Base-by-base conservation (phyloP, 2,888 invertebrate species). In the Acanthosepion lycidas region DNA sequence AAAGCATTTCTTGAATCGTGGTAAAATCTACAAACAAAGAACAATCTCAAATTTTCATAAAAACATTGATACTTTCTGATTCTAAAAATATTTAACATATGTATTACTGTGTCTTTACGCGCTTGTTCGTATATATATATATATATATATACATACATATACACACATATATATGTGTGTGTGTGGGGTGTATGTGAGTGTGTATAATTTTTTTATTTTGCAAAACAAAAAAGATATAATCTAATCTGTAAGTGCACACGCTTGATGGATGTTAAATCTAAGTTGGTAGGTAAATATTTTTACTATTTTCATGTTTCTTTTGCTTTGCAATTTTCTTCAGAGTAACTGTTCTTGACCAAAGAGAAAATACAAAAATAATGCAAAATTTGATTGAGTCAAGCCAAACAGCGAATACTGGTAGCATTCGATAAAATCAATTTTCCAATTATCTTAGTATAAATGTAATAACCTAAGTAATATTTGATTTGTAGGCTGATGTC, bases 361-460 rank as follows among this genome's bases (percentile, higher is more conserved):
- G 28, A 78, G n/a, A 78, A n/a, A 78, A 4, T 1, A 78, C 26
- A 28, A 78, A 55, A 78, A 78, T n/a, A 78, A 78, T 78, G 78
- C 9, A 78, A 78, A 55, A 78, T 12, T 78, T 78, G 78, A 78
- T 78, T 78, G 78, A 78, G 28, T n/a, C 28, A 78, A 78, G 78
- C 78, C 78, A 28, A 28, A 78, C n/a, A 28, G 12, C 78, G n/a
- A 78, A 78, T 78, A 78, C 78, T 28, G 78, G 78, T 9, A 78
- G 78, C 28, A 26, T 78, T 78, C 78, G 28, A 28, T 78, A 12
- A 28, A 78, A 78, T 78, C 78, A 28, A 78, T 78, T 28, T 28
- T 78, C 78, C 78, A 78, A 78, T 78, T 78, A 78, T 78, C 78
- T 28, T n/a, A 78, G 78, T 78, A 78, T 28, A 78, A 78, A 78